phyloP scores from a whole-genome alignment of 2,888 invertebrate species.

The Lithophane socia region DNA sequence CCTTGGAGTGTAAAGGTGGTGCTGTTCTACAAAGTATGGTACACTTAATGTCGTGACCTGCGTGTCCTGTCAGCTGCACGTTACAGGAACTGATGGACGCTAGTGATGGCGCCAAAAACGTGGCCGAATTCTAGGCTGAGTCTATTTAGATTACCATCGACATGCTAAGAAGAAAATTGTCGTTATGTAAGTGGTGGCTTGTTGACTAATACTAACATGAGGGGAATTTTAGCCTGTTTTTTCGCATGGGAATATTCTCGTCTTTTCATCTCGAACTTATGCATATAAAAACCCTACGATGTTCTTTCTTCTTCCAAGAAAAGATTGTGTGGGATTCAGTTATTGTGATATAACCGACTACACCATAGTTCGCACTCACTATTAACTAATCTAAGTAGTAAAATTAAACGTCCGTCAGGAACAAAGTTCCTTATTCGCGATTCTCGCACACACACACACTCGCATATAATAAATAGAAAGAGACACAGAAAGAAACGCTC shows the following conservation, averaged over 20 bases:
- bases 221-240: neutral
- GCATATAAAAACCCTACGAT: neutral
- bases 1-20: no score
- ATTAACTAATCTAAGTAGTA: neutral
- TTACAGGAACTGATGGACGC: no score
- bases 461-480: neutral
- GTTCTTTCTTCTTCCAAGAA: neutral
- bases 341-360: neutral
- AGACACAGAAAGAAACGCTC: neutral
- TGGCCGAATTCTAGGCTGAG: no score
- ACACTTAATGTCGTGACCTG: no score
- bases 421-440: neutral
- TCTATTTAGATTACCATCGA: no score
- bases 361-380: neutral
- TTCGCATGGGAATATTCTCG: neutral
- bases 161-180: neutral
- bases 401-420: neutral
- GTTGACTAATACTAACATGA: neutral
- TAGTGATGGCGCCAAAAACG: no score
- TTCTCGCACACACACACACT: neutral
- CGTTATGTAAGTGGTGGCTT: neutral
- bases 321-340: neutral
- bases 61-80: no score
- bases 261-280: neutral
- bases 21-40: no score